These are phyloP conservation scores for Chelmon rostratus DNA, from an alignment of 2,797 vertebrate species.

Conservation along the genomic window DNA sequence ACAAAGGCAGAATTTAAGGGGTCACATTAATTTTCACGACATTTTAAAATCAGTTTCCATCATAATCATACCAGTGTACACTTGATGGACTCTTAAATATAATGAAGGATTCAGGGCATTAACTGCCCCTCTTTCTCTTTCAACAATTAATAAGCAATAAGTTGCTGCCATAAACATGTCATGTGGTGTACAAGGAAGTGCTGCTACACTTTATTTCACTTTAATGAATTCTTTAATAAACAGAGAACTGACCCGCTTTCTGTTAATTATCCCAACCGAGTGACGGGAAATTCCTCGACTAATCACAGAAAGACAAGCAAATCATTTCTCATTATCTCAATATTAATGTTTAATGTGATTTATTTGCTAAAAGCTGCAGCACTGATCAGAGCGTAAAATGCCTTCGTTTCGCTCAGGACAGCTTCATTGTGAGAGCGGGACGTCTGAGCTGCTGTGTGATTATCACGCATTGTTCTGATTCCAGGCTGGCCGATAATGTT, in stretches of 20 bases:
- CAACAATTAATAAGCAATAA: constrained; percentile 6
- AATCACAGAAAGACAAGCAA: neutral
- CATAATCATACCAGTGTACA: neutral
- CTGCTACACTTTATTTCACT: neutral
- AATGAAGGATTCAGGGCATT: neutral
- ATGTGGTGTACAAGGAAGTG: neutral
- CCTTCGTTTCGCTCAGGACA: neutral
- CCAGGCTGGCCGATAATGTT: neutral
- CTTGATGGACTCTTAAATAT: neutral
- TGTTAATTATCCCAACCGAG: neutral
- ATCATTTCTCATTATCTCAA: neutral
- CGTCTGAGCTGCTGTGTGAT: neutral
- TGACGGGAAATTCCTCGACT: neutral
- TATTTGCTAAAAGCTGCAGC: neutral
- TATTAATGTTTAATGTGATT: neutral
- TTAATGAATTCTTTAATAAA: neutral
- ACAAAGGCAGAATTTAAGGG: neutral
- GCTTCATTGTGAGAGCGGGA: neutral
- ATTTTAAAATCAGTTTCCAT: neutral
- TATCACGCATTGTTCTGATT: neutral
- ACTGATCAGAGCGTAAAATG: neutral
- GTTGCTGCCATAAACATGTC: constrained; percentile 25
- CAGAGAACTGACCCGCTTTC: constrained; percentile 6
- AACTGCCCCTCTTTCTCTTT: neutral
- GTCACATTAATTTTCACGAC: neutral